Evolutionary conservation across 2,888 invertebrate genomes (phyloP), one percentile per base, ranked within the genome.

Genomic region (Trissoscelio sp.): DNA sequence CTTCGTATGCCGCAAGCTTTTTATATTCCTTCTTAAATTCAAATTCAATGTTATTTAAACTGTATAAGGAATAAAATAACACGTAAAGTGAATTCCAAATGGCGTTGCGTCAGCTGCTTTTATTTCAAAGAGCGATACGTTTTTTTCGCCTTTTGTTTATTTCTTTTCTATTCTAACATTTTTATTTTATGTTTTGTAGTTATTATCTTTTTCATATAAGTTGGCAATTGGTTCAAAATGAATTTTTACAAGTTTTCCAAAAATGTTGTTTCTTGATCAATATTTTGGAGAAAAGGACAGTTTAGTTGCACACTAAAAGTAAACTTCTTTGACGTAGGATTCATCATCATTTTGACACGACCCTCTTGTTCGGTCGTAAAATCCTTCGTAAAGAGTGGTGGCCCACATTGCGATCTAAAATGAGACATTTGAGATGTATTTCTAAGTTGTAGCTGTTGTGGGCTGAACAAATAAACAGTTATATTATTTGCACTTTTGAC

Each of bases 401-500:
- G 86, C 88, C 88, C 87, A 88, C 88, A 88, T 89, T 83, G 85
- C 81, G 86, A 84, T 88, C 88, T 89, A 89, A 88, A 88, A 89
- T 86, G 86, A 87, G 86, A 88, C 81, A 83, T 86, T 86, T 84
- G 84, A 85, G 84, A 84, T 80, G 42, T 80, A 60, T 42, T 75
- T 81, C 73, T 70, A 60, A 67, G 18, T 60, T 72, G 58, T 22
- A 60, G 24, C 44, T 60, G 39, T 31, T 39, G 42, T 62, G 42
- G 3, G 31, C 31, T 42, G 24, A 55, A 73, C 44, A 73, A 73
- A 53, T 62, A 53, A 60, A 60, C 28, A 60, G 4, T 48, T 37
- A 14, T 16, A 66, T 46, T 18, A 20, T 62, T 62, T 42, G 3
- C 37, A n/a, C n/a, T n/a, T n/a, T n/a, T n/a, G n/a, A n/a, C n/a